Base-by-base conservation (phyloP, 2,797 vertebrate genomes). In the Hippoglossus hippoglossus region DNA sequence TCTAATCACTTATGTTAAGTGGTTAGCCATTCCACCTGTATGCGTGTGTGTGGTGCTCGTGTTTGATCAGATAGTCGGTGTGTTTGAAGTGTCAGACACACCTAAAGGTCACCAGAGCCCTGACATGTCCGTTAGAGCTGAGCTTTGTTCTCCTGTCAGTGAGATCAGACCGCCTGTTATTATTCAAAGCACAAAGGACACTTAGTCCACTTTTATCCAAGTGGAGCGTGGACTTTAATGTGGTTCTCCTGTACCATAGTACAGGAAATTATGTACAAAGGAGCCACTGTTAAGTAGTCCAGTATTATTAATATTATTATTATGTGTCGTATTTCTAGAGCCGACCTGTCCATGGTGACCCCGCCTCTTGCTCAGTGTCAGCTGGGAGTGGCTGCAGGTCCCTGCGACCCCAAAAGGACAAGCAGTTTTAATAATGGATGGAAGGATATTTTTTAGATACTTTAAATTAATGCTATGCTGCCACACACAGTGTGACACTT, bases 21-120 rank as follows among this genome's bases (percentile, higher is more conserved):
- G 28, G 2, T 21, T 54, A 12, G 44, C 10, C 10, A 12, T 13
- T 39, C 36, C 36, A 39, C 12, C 36, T 18, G 5, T 26, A 8
- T 22, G 11, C 0, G 15, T 57, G 60, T 60, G 22, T 60, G n/a
- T 54, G 52, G 51, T 3, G 41, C 13, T 36, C 6, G 25, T 21
- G 57, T 67, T 75, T 79, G 77, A 77, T 79, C 73, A 62, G 15
- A 34, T 11, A n/a, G 56, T 53, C 25, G 0, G 5, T 13, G 62
- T 77, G 77, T 81, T 79, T 86, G 84, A 80, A 85, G 67, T 67
- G 72, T 82, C 78, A 77, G 71, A 50, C 63, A 22, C 75, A 74
- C 65, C 73, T 71, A 81, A 90, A 89, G 87, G 81, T 85, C 80
- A 82, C 56, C 75, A 63, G 64, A 76, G 60, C 72, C 55, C 70